Conservation (phyloP, 2,113 vertebrate species). For the Gorsachius goisagi region DNA sequence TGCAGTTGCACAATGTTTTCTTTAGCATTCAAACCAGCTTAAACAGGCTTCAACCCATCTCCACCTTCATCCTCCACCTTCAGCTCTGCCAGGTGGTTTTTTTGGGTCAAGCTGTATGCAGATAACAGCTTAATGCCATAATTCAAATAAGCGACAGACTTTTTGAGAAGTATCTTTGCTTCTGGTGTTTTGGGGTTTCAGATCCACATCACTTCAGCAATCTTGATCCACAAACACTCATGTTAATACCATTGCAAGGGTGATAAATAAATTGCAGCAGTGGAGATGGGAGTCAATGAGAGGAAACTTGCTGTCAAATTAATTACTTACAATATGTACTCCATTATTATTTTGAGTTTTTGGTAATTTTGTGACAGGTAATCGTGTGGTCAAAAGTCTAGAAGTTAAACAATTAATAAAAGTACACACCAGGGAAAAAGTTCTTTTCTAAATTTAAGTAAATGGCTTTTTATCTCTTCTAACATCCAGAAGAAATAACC, state of each 20-base stretch:
- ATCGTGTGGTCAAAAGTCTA: neutral
- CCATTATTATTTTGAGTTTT: neutral
- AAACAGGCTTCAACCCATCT: neutral
- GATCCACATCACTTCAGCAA: neutral
- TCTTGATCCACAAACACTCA: neutral
- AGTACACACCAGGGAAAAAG: neutral
- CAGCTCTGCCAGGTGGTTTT: neutral
- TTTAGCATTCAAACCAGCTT: neutral
- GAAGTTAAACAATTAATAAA: neutral
- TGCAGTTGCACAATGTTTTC: neutral
- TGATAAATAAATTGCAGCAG: neutral
- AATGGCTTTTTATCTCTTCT: slow-evolving; percentile 20
- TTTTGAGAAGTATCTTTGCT: neutral
- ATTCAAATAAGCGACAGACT: neutral
- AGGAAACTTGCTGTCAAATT: neutral
- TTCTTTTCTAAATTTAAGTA: slow-evolving; percentile 38
- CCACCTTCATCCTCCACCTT: neutral
- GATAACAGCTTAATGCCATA: neutral
- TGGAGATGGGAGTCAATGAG: neutral
- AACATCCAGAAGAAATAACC: slow-evolving; percentile 26
- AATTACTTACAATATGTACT: neutral
- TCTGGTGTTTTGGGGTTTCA: neutral
- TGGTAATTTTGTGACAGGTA: neutral
- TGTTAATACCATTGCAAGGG: neutral
- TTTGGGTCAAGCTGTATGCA: neutral